Percentiles rank a stretch among this genome's conserved stretches.
phyloP scores from a whole-genome alignment of 35 echinoderm and acorn worm genomes.

The Lytechinus variegatus region DNA sequence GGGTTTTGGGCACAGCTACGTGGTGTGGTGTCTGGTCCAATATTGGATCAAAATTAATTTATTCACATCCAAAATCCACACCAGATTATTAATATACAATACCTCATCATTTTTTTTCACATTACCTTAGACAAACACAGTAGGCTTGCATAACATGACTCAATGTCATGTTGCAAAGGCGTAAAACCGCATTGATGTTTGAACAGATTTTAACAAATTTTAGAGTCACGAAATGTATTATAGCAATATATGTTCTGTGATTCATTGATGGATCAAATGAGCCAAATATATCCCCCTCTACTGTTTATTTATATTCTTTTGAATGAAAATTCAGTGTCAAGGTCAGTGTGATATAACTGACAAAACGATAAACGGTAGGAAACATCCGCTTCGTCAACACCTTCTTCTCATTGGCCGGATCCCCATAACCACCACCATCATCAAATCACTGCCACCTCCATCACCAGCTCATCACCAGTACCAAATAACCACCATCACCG shows the following conservation, averaged over 20 bases:
- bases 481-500: neutral
- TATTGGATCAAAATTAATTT: neutral
- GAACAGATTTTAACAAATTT: neutral
- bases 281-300: neutral
- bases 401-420: slow-evolving; percentile 16
- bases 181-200: neutral
- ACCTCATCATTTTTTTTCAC: neutral
- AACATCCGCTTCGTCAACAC: neutral
- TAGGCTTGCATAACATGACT: neutral
- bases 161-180: neutral
- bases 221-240: neutral
- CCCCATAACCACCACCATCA: slow-evolving; percentile 33
- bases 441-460: neutral
- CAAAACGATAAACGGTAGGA: neutral
- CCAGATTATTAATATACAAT: neutral
- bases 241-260: neutral
- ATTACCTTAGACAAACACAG: neutral
- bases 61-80: neutral
- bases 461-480: neutral
- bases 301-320: neutral
- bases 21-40: neutral
- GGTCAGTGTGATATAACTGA: neutral
- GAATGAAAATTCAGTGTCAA: neutral
- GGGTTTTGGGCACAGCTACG: neutral
- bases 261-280: neutral